phyloP scores from a whole-genome alignment of 35 echinoderm and acorn worm species.

The Lytechinus pictus region DNA sequence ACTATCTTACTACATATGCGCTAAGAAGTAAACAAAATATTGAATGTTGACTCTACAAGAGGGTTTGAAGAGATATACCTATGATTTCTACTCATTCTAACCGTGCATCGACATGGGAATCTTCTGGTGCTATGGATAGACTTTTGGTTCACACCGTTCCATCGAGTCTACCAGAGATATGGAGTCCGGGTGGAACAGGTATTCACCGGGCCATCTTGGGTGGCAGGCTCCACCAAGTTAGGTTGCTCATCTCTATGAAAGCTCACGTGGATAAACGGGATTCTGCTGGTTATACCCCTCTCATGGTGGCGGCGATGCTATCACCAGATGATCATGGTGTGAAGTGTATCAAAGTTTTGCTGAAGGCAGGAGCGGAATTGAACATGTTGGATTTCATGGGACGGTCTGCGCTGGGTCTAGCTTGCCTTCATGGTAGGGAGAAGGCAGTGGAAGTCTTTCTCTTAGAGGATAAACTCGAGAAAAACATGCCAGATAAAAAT shows the following conservation, averaged over 20 bases:
- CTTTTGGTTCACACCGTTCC: constrained; percentile 13
- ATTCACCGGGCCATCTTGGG: constrained; percentile 85
- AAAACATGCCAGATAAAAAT: constrained; percentile 80
- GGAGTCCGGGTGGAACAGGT: constrained; percentile 43
- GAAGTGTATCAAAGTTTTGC: constrained; percentile 65
- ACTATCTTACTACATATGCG: not conserved
- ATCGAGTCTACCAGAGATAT: constrained; percentile 14
- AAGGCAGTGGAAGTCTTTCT: constrained; percentile 64
- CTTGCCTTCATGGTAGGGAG: constrained; percentile 69
- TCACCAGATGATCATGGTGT: constrained; percentile 61
- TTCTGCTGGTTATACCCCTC: constrained; percentile 71
- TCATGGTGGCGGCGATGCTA: constrained; percentile 76
- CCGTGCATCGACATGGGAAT: not conserved
- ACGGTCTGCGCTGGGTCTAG: constrained; percentile 75
- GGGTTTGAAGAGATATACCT: not conserved
- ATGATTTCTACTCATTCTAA: constrained; percentile 16
- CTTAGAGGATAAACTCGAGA: constrained; percentile 68
- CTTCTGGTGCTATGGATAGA: constrained; percentile 37
- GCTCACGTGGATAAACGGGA: constrained; percentile 79
- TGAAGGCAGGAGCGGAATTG: constrained; percentile 64
- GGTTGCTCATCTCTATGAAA: constrained; percentile 79
- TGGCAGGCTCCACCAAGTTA: constrained; percentile 77
- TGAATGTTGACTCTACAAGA: not conserved
- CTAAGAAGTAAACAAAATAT: not conserved
- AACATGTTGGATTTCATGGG: constrained; percentile 75